These are phyloP conservation scores for Mastomys natalensis DNA, from an alignment of 2,113 vertebrate species.

Conservation along the genomic window DNA sequence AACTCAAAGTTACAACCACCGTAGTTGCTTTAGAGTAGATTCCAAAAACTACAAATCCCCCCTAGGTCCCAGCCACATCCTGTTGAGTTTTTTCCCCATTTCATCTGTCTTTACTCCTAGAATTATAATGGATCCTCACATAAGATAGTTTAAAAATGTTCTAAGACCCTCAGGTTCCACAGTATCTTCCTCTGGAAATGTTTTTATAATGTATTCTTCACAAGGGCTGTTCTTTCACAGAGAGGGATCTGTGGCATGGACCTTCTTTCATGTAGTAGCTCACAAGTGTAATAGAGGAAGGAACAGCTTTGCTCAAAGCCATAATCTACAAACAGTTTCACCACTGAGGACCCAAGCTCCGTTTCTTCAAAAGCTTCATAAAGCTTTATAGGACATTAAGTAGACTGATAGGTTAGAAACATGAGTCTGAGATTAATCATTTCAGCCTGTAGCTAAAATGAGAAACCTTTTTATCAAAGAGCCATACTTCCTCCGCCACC, in stretches of 20 bases:
- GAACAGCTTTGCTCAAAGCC: background rate
- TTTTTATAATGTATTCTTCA: background rate
- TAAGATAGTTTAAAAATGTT: background rate
- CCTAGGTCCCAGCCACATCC: background rate
- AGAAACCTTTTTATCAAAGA: constrained; percentile 1
- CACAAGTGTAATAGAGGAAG: background rate
- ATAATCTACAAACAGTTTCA: constrained; percentile 58
- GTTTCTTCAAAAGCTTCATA: constrained; percentile 67
- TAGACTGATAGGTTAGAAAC: constrained; percentile 47
- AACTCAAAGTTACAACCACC: background rate
- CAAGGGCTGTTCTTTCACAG: background rate
- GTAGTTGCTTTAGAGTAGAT: background rate
- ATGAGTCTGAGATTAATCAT: constrained; percentile 53
- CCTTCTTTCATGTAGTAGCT: constrained; percentile 11
- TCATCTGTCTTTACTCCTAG: background rate
- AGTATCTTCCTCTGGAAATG: background rate
- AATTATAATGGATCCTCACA: background rate
- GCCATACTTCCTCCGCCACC: background rate
- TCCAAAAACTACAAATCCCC: background rate
- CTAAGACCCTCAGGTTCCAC: background rate
- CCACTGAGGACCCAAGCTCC: constrained; percentile 41
- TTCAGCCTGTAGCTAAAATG: constrained; percentile 17
- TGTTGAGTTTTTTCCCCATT: background rate
- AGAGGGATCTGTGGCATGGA: background rate
- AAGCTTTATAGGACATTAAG: constrained; percentile 67